Evolutionary conservation across 1,140 invertebrate species (phyloP).

Genomic region (Luehdorfia chinensis): DNA sequence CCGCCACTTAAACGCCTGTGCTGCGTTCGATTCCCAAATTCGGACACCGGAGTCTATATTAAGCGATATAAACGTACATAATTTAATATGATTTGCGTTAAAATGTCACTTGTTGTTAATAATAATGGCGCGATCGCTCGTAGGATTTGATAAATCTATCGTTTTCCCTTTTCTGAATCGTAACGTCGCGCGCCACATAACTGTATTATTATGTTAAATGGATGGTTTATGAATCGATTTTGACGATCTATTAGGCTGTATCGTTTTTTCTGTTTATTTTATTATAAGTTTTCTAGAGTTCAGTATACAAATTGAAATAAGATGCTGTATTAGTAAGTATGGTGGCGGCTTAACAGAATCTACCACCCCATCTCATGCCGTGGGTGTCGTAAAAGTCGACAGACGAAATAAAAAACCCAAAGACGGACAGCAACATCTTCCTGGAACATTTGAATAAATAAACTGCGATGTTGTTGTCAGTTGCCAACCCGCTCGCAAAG

Average conservation of each 20-base stretch:
- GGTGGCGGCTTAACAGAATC: no score
- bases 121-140: slow-evolving; percentile 13
- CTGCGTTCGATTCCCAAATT: slow-evolving; percentile 18
- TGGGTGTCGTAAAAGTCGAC: no score
- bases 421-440: no score
- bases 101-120: slow-evolving; percentile 33
- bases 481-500: no score
- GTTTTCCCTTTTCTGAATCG: slow-evolving; percentile 4
- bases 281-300: no score
- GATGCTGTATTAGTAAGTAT: no score
- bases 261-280: not conserved
- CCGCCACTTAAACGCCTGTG: slow-evolving; percentile 5
- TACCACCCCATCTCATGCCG: no score
- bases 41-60: slow-evolving; percentile 32
- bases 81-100: slow-evolving; percentile 56
- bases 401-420: no score
- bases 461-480: no score
- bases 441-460: no score
- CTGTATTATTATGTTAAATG: slow-evolving; percentile 9
- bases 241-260: not conserved
- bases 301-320: no score
- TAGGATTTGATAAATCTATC: slow-evolving; percentile 21
- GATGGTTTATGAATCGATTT: not conserved
- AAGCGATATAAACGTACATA: slow-evolving; percentile 38
- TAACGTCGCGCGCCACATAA: not conserved